Conservation (phyloP, 2,888 invertebrate genomes). For the Platypus cylindrus region DNA sequence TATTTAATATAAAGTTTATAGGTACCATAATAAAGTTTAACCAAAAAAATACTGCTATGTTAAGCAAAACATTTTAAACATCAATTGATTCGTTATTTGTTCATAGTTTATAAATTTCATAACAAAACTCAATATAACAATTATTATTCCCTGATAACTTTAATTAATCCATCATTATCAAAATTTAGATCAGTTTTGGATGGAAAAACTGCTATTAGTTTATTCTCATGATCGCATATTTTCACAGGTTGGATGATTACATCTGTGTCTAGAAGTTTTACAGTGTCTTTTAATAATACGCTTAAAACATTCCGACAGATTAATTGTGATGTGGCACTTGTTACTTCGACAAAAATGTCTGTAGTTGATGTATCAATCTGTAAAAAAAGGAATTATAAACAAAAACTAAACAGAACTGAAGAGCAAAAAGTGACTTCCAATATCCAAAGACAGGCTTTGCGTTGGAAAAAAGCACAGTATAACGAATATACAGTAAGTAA, state of each 20-base stretch:
- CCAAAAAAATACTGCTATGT: no score
- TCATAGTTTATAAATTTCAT: no score
- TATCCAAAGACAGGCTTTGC: no score
- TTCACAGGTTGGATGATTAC: slow-evolving; percentile 54
- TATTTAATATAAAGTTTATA: no score
- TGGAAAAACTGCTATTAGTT: slow-evolving; percentile 65
- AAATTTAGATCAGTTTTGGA: slow-evolving; percentile 49
- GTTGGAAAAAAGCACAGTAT: no score
- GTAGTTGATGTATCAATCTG: slow-evolving; percentile 56
- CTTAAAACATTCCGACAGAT: slow-evolving; percentile 57
- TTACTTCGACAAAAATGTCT: slow-evolving; percentile 62
- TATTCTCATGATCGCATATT: slow-evolving; percentile 52
- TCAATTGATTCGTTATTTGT: no score
- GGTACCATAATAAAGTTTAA: no score
- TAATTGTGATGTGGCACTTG: slow-evolving; percentile 51
- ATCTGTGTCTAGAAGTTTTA: slow-evolving; percentile 36
- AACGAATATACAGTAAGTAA: no score
- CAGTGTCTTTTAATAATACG: slow-evolving; percentile 49
- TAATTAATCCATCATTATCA: slow-evolving; percentile 16
- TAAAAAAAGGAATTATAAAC: slow-evolving; percentile 22
- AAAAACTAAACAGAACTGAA: no score
- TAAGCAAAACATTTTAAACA: no score
- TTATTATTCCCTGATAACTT: slow-evolving; percentile 16
- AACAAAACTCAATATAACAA: background rate
- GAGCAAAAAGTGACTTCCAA: no score